These are phyloP conservation scores for Amblyopsis hoosieri DNA, from an alignment of 2,797 vertebrate species.

Conservation along the genomic window DNA sequence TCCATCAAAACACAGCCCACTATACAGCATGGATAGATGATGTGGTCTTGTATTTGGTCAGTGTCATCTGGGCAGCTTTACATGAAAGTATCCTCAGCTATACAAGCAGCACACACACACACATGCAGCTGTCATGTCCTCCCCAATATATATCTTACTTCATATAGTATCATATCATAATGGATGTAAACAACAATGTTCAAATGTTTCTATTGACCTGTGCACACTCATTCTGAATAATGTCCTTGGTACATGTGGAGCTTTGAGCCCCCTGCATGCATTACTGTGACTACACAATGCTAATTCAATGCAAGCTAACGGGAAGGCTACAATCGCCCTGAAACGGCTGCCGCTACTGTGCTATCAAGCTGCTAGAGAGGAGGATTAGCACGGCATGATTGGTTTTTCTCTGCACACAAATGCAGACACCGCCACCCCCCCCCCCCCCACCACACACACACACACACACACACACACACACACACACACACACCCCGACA, in stretches of 20 bases:
- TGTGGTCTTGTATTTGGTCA: slow-evolving; percentile 25
- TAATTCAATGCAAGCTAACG: too few relatives aligned
- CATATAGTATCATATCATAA: slow-evolving; percentile 36
- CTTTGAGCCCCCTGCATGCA: too few relatives aligned
- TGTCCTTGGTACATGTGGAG: too few relatives aligned
- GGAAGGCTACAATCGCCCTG: background rate
- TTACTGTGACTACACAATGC: too few relatives aligned
- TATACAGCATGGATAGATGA: background rate
- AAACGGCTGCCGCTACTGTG: slow-evolving; percentile 12
- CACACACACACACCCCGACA: slow-evolving; percentile 1
- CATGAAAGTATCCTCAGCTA: slow-evolving; percentile 40
- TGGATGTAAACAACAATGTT: slow-evolving; percentile 8
- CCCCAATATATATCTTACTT: slow-evolving; percentile 31
- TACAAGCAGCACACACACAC: slow-evolving; percentile 4
- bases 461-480: slow-evolving; percentile 10
- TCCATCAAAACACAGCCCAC: too few relatives aligned
- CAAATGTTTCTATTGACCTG: background rate
- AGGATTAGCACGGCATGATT: slow-evolving; percentile 44
- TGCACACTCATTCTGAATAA: too few relatives aligned
- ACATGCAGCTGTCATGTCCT: slow-evolving; percentile 56
- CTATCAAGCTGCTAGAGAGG: slow-evolving; percentile 29
- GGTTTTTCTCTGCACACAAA: slow-evolving; percentile 12
- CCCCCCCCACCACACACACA: slow-evolving; percentile 6
- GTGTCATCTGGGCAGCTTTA: slow-evolving; percentile 30
- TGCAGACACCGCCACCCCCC: too few relatives aligned